phyloP scores from a whole-genome alignment of 2,888 invertebrate species.

The Mechanitis mazaeus region DNA sequence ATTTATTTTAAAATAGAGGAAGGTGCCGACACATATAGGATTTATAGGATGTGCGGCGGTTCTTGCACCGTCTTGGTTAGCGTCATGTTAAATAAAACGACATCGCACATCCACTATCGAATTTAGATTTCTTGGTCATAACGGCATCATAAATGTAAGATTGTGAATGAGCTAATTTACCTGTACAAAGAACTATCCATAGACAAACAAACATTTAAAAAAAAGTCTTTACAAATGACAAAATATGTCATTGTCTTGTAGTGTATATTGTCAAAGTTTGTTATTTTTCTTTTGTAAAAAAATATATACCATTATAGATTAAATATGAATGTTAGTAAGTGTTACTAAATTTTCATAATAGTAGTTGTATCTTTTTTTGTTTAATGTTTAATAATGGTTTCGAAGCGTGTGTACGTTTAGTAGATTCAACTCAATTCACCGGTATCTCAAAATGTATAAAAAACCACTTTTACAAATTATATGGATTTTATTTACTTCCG shows the following conservation, averaged over 20 bases:
- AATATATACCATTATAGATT: not conserved
- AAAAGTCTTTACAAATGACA: not conserved
- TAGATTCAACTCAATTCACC: constrained; percentile 22
- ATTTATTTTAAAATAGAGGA: too few species aligned
- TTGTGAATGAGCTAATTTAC: too few species aligned
- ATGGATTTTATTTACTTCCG: constrained; percentile 22
- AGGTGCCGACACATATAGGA: too few species aligned
- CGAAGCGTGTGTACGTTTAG: constrained; percentile 7
- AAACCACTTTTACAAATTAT: constrained; percentile 12
- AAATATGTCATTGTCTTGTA: constrained; percentile 5
- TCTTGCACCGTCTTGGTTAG: too few species aligned
- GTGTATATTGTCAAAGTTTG: not conserved
- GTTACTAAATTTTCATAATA: not conserved
- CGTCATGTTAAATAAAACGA: too few species aligned
- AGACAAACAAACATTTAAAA: too few species aligned
- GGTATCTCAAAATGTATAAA: constrained; percentile 52
- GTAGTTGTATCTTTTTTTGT: not conserved
- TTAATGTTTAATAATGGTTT: constrained; percentile 10
- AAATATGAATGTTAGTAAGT: not conserved
- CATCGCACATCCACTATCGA: too few species aligned
- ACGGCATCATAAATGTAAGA: too few species aligned
- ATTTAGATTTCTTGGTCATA: too few species aligned
- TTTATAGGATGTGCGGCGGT: too few species aligned
- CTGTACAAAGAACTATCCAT: too few species aligned
- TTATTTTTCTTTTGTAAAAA: not conserved